Conservation (phyloP, 2,113 vertebrate genomes). For the Poicephalus gulielmi region DNA sequence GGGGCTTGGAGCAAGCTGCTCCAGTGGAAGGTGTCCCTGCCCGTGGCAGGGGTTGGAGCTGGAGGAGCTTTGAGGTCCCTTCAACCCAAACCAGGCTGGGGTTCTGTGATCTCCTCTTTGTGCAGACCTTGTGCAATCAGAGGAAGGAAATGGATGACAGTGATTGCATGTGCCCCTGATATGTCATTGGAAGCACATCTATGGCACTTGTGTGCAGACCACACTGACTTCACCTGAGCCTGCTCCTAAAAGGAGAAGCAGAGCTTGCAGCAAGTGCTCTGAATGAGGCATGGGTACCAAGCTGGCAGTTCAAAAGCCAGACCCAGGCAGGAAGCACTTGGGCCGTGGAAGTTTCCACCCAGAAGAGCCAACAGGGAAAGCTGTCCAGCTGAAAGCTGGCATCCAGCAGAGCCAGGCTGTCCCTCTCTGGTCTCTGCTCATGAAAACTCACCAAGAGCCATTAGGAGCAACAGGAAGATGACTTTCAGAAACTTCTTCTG, state of each 20-base stretch:
- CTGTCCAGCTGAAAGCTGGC: neutral
- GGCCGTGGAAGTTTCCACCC: fast-evolving
- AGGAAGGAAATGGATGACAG: neutral
- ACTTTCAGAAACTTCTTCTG: neutral
- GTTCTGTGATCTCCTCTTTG: neutral
- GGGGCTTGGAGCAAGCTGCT: neutral
- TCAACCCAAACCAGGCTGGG: neutral
- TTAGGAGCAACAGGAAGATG: neutral
- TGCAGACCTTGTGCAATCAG: neutral
- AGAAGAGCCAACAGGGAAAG: neutral
- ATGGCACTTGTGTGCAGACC: neutral
- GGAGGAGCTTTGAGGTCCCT: neutral
- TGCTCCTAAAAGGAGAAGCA: neutral
- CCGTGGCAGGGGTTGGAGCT: neutral
- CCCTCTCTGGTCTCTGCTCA: fast-evolving
- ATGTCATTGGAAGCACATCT: neutral
- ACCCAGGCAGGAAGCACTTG: neutral
- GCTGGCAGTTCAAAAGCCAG: neutral
- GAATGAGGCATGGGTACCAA: neutral
- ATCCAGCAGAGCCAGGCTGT: neutral
- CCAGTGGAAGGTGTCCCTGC: neutral
- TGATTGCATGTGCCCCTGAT: neutral
- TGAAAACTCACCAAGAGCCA: neutral
- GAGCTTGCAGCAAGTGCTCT: neutral
- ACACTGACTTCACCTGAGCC: neutral